Conservation (phyloP, 2,797 vertebrate species). For the Limosa lapponica region DNA sequence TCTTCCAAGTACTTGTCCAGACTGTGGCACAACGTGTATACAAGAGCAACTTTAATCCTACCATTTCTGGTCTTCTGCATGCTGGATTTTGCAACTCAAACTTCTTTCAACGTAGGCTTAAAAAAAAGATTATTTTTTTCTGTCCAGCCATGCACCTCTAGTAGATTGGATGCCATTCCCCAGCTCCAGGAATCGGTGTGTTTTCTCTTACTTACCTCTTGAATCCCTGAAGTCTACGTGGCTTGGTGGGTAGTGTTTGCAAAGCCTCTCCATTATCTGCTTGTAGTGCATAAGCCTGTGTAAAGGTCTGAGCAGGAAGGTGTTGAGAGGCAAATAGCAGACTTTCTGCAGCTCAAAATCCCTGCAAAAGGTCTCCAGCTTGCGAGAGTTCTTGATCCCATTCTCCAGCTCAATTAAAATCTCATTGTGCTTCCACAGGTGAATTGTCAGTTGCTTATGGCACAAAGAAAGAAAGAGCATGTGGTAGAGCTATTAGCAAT, state of each 20-base stretch:
- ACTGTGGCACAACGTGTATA: neutral
- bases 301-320: constrained; percentile 93
- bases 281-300: constrained; percentile 98
- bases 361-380: constrained; percentile 88
- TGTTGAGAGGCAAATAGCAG: constrained; percentile 95
- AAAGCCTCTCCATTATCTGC: constrained; percentile 95
- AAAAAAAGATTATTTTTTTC: rapidly evolving
- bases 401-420: constrained; percentile 89
- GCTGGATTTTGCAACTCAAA: neutral
- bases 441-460: constrained; percentile 85
- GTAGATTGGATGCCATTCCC: neutral
- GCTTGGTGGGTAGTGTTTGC: constrained; percentile 91
- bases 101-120: neutral
- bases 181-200: neutral
- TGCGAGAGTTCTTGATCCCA: constrained; percentile 83
- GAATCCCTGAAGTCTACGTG: constrained; percentile 94
- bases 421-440: constrained; percentile 91
- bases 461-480: neutral
- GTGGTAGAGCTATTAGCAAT: neutral
- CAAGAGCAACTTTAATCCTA: neutral
- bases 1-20: neutral
- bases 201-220: constrained; percentile 80
- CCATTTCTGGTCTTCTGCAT: neutral
- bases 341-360: constrained; percentile 98
- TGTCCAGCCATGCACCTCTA: neutral